Conservation (phyloP, 2,113 vertebrate species). For the Cephalopterus ornatus region DNA sequence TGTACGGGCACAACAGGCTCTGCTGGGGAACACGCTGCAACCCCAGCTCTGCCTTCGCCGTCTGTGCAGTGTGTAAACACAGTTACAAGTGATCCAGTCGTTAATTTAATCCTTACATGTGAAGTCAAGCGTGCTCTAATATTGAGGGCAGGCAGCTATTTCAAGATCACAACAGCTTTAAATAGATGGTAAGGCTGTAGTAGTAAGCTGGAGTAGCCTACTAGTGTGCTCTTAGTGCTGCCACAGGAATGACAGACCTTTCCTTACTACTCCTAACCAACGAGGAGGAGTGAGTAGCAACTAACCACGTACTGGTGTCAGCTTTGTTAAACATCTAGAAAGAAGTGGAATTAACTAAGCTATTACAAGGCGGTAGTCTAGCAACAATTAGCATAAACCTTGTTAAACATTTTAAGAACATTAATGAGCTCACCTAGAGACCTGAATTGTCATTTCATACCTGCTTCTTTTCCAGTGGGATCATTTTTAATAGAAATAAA, state of each 20-base stretch:
- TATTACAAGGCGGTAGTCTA: constrained; percentile 35
- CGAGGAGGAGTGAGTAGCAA: background rate
- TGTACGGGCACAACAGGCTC: background rate
- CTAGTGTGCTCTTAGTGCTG: background rate
- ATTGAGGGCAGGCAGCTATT: constrained; percentile 27
- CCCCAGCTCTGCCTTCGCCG: background rate
- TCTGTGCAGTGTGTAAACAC: background rate
- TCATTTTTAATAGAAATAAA: constrained; percentile 60
- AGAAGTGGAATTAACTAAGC: constrained; percentile 29
- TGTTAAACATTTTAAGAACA: constrained; percentile 55
- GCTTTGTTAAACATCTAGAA: constrained; percentile 33
- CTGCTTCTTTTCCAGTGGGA: constrained; percentile 59
- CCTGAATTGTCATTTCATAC: constrained; percentile 54
- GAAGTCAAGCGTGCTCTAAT: background rate
- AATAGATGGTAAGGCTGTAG: constrained; percentile 2
- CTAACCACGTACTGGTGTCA: constrained; percentile 6
- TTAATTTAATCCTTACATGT: background rate
- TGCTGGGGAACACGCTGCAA: background rate
- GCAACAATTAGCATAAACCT: constrained; percentile 61
- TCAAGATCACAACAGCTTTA: constrained; percentile 14
- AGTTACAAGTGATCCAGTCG: background rate
- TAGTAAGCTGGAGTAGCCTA: background rate
- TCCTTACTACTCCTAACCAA: background rate
- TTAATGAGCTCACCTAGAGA: constrained; percentile 65
- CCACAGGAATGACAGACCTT: background rate